Conservation (phyloP, 2,888 invertebrate genomes). For the Leptopterna dolabrata region DNA sequence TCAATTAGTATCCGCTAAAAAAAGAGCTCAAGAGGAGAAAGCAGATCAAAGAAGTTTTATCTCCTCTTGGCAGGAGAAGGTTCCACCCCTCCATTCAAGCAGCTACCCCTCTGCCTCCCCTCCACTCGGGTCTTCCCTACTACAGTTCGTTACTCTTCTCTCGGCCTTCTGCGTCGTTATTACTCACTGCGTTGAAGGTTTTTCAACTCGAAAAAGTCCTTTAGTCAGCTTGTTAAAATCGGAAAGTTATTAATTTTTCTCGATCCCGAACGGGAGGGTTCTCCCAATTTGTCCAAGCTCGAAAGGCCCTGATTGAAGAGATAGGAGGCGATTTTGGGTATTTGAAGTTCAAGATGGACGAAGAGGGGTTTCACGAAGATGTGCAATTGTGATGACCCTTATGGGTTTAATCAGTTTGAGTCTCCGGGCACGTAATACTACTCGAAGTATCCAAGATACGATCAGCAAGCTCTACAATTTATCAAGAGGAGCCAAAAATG, state of each 20-base stretch:
- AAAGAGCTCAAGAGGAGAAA: neutral
- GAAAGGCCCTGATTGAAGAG: neutral
- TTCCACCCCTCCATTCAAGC: neutral
- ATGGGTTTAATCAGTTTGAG: too few relatives aligned
- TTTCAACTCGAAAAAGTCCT: conserved; percentile 4
- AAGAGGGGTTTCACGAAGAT: too few relatives aligned
- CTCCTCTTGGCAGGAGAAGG: neutral
- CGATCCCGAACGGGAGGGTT: neutral
- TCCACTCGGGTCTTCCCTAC: neutral
- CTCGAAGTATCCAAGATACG: too few relatives aligned
- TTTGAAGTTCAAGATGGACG: too few relatives aligned
- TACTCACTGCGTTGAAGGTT: neutral
- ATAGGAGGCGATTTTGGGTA: too few relatives aligned
- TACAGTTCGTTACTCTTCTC: neutral
- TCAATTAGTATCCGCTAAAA: conserved; percentile 3
- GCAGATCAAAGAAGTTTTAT: neutral
- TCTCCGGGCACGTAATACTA: too few relatives aligned
- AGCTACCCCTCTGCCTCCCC: neutral
- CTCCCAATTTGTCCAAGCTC: neutral
- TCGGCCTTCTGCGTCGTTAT: neutral
- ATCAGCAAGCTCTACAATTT: too few relatives aligned
- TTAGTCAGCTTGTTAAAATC: conserved; percentile 35
- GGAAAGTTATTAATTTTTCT: conserved; percentile 10
- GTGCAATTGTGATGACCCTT: too few relatives aligned
- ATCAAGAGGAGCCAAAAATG: too few relatives aligned